phyloP scores from a whole-genome alignment of 2,113 vertebrate genomes.

The Aleadryas rufinucha region DNA sequence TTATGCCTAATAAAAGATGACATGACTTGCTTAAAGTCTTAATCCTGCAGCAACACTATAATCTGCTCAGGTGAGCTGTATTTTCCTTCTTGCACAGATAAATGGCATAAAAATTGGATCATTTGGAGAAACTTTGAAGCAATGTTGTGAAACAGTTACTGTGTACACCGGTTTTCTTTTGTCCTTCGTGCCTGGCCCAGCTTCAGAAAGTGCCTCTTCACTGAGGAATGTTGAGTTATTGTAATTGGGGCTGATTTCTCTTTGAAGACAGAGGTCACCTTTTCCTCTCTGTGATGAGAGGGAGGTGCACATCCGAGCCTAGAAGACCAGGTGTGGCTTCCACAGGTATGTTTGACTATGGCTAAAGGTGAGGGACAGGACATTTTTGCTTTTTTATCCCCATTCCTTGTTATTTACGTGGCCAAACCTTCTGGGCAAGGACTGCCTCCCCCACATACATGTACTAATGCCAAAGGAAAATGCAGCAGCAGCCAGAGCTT shows the following conservation, averaged over 20 bases:
- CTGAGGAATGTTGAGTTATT: not conserved
- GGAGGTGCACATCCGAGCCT: not conserved
- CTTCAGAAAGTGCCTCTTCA: not conserved
- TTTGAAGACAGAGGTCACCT: not conserved
- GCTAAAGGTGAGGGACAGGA: not conserved
- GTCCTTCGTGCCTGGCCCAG: not conserved
- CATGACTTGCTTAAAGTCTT: conserved; percentile 33
- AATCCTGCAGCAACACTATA: conserved; percentile 4
- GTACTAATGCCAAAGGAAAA: not conserved
- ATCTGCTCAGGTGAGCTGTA: conserved; percentile 1
- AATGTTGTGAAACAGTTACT: not conserved
- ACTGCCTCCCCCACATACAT: fast-evolving
- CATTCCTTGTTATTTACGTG: not conserved
- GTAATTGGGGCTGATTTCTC: not conserved
- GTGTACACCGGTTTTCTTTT: not conserved
- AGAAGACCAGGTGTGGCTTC: not conserved
- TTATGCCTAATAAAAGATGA: conserved; percentile 29
- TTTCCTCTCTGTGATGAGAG: not conserved
- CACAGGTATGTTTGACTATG: fast-evolving
- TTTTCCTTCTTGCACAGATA: conserved; percentile 23
- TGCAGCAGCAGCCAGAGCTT: not conserved
- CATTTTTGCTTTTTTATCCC: not conserved
- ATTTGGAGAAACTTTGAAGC: not conserved
- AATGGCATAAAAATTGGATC: conserved; percentile 3
- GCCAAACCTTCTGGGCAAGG: not conserved